Conservation (phyloP, 2,113 vertebrate genomes). For the Pipra filicauda region DNA sequence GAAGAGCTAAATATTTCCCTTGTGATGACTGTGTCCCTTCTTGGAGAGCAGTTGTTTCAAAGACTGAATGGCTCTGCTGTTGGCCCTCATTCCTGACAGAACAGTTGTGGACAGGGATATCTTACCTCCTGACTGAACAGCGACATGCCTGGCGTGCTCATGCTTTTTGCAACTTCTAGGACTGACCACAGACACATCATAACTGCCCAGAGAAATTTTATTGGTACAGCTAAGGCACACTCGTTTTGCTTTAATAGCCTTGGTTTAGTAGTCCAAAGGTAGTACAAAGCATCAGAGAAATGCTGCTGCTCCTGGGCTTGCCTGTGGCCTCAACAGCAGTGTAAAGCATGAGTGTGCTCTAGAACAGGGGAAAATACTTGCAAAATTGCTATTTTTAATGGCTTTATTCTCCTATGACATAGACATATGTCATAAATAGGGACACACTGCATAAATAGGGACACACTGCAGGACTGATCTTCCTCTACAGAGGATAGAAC, state of each 20-base stretch:
- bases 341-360: background rate
- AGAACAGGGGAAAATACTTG: background rate
- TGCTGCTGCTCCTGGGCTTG: background rate
- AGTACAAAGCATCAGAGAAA: background rate
- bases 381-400: background rate
- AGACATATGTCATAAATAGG: background rate
- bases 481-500: background rate
- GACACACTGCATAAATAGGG: background rate
- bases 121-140: background rate
- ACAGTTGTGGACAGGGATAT: background rate
- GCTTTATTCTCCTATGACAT: background rate
- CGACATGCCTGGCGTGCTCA: fast-evolving
- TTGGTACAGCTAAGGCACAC: background rate
- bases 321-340: background rate
- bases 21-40: background rate
- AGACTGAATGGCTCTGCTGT: background rate
- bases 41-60: background rate
- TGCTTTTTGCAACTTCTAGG: background rate
- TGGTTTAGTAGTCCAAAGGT: background rate
- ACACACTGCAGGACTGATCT: background rate
- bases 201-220: background rate
- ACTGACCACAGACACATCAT: background rate
- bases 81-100: background rate
- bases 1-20: background rate
- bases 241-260: background rate